Evolutionary conservation across 2,797 vertebrate genomes (phyloP).

Genomic region (Silurus aristotelis): DNA sequence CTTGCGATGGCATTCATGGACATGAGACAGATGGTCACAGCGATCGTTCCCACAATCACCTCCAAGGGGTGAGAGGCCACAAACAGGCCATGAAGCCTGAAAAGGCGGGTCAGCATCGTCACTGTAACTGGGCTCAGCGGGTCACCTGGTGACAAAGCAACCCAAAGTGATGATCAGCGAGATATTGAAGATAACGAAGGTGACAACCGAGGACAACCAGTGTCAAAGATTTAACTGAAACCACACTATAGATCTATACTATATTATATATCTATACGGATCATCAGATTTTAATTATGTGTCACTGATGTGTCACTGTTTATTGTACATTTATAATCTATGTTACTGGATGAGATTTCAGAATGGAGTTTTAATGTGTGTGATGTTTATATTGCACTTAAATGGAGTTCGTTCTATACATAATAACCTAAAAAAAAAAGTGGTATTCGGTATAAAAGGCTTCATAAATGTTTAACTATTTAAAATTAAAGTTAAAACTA

Average conservation of each 20-base stretch:
- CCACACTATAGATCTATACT: too few relatives aligned
- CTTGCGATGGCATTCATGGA: conserved; percentile 98
- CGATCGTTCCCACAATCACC: conserved; percentile 95
- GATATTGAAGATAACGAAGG: not conserved
- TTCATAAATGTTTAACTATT: not conserved
- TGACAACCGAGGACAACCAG: not conserved
- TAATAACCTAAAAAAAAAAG: not conserved
- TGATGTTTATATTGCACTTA: not conserved
- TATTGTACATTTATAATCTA: not conserved
- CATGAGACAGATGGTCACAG: conserved; percentile 96
- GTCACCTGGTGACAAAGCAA: conserved; percentile 24
- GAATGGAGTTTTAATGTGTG: not conserved
- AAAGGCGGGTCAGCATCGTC: conserved; percentile 87
- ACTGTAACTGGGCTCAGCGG: conserved; percentile 1
- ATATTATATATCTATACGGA: not conserved
- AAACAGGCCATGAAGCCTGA: conserved; percentile 90
- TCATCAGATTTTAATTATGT: not conserved
- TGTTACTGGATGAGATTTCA: not conserved
- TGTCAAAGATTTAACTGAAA: not conserved
- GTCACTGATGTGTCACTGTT: not conserved
- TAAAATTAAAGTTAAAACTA: not conserved
- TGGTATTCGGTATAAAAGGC: not conserved
- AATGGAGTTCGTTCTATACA: not conserved
- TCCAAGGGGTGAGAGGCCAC: conserved; percentile 98
- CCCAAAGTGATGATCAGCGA: not conserved